phyloP scores from a whole-genome alignment of 2,888 invertebrate species.

The Dendrolimus houi region DNA sequence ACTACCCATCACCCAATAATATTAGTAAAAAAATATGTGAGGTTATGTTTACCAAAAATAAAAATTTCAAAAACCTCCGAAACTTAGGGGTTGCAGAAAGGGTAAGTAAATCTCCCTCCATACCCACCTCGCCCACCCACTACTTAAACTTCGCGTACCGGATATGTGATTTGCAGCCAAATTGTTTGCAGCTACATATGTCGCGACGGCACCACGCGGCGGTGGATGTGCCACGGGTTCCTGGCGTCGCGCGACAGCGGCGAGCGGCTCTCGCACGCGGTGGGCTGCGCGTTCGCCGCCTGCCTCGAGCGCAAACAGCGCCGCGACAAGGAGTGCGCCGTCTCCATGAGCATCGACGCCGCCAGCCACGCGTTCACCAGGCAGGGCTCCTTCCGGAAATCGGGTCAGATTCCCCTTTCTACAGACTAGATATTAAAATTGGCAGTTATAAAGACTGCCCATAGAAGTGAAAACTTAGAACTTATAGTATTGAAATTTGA shows the following conservation, averaged over 20 bases:
- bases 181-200: constrained; percentile 91
- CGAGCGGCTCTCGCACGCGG: constrained; percentile 98
- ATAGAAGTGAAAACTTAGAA: no score
- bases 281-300: constrained; percentile 99
- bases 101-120: no score
- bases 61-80: no score
- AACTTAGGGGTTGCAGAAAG: background rate
- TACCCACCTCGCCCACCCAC: no score
- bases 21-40: no score
- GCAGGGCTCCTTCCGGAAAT: constrained; percentile 93
- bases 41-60: no score
- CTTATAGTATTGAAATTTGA: no score
- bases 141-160: background rate
- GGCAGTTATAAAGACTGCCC: no score
- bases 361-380: constrained; percentile 94
- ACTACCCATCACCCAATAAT: no score
- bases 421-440: no score
- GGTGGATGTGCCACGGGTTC: constrained; percentile 99
- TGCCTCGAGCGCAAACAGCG: constrained; percentile 98
- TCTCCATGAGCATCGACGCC: constrained; percentile 94
- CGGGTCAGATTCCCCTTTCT: constrained; percentile 30
- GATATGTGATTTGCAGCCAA: no score
- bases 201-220: constrained; percentile 97
- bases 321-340: constrained; percentile 96
- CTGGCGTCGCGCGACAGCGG: constrained; percentile 96